These are phyloP conservation scores for Alviniconcha marisindica DNA, from an alignment of 1,140 invertebrate genomes.

Conservation along the genomic window DNA sequence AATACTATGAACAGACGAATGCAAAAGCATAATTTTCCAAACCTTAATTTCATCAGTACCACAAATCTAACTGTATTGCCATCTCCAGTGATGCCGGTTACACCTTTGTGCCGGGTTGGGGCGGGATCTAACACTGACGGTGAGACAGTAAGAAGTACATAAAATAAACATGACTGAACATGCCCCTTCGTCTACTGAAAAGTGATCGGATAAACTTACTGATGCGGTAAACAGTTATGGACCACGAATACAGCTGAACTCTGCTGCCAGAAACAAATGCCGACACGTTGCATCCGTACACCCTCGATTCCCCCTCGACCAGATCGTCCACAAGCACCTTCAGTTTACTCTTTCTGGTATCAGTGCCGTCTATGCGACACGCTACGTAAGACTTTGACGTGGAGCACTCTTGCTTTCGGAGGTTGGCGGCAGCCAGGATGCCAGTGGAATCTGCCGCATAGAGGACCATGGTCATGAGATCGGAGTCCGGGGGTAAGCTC, in stretches of 20 bases:
- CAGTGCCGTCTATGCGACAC: neutral
- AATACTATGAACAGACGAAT: too few relatives aligned
- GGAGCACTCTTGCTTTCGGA: neutral
- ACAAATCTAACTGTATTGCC: too few relatives aligned
- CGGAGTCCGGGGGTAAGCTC: neutral
- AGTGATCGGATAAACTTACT: too few relatives aligned
- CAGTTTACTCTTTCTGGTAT: neutral
- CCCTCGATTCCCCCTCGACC: conserved; percentile 14
- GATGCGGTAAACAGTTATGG: conserved; percentile 3
- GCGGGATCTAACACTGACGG: too few relatives aligned
- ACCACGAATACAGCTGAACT: neutral
- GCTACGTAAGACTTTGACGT: neutral
- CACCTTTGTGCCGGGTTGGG: too few relatives aligned
- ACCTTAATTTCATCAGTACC: too few relatives aligned
- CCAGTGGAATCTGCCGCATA: neutral
- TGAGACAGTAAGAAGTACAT: too few relatives aligned
- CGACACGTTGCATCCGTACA: conserved; percentile 8
- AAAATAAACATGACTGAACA: too few relatives aligned
- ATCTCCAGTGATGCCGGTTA: too few relatives aligned
- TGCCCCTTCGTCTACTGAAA: too few relatives aligned
- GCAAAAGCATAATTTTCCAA: too few relatives aligned
- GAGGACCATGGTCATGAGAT: conserved; percentile 2
- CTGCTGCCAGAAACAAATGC: neutral
- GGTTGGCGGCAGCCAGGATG: neutral
- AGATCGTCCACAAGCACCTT: neutral